Evolutionary conservation across 2,888 invertebrate species (phyloP).

Genomic region (Odiellus spinosus): DNA sequence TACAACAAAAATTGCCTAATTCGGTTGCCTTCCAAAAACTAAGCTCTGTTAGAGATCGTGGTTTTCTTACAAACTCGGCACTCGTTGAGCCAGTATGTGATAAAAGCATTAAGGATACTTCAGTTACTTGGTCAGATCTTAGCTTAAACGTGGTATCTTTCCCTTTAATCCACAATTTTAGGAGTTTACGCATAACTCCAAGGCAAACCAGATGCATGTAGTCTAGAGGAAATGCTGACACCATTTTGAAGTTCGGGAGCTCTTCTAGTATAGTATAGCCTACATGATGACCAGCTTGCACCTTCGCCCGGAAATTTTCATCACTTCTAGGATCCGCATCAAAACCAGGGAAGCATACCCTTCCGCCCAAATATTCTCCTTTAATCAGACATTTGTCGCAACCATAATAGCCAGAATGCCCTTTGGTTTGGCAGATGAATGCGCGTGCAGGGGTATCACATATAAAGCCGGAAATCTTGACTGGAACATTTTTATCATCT

Average conservation of each 20-base stretch:
- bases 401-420: no score
- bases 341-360: no score
- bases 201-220: constrained; percentile 26
- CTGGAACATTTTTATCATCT: neutral
- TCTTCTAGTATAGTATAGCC: constrained; percentile 16
- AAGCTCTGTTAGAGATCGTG: constrained; percentile 20
- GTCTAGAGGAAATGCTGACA: constrained; percentile 23
- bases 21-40: constrained; percentile 24
- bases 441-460: constrained; percentile 3
- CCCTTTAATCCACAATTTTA: constrained; percentile 22
- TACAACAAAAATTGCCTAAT: constrained; percentile 21
- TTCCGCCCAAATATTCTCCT: no score
- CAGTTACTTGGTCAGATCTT: no score
- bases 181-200: constrained; percentile 23
- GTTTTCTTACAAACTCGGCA: constrained; percentile 22
- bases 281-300: constrained; percentile 19
- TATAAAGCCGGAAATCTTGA: neutral
- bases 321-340: constrained; percentile 9
- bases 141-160: neutral
- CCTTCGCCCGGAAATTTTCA: constrained; percentile 11
- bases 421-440: no score
- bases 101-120: no score
- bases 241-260: constrained; percentile 10
- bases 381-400: no score
- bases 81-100: neutral